Conservation (phyloP, 2,888 invertebrate genomes). For the Cerceris rybyensis region DNA sequence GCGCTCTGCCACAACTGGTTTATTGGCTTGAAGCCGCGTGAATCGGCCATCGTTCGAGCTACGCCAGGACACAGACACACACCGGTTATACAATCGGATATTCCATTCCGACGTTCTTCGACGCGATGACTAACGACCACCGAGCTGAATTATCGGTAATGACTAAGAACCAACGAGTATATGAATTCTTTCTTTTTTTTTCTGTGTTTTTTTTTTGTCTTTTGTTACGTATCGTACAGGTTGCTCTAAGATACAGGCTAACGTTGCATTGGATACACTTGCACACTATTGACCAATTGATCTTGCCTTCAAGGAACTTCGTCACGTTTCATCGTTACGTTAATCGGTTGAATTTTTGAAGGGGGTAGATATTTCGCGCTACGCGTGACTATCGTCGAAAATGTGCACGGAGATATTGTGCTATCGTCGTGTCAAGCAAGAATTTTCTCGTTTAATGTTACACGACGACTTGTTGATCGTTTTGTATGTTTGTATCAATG, state of each 20-base stretch:
- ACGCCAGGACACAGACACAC: conserved; percentile 59
- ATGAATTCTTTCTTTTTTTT: no score
- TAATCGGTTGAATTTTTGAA: background rate
- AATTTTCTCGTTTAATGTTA: background rate
- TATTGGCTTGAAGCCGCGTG: conserved; percentile 81
- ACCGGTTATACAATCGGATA: conserved; percentile 35
- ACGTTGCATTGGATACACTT: background rate
- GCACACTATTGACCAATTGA: no score
- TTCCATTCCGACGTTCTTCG: background rate
- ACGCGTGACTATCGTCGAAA: background rate
- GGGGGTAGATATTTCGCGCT: background rate
- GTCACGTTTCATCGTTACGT: no score
- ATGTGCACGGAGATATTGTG: background rate
- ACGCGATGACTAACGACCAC: background rate
- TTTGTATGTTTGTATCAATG: background rate
- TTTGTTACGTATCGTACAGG: no score
- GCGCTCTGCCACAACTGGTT: conserved; percentile 79
- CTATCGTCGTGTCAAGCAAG: background rate
- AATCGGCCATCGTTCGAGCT: conserved; percentile 80
- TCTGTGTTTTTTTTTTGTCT: no score
- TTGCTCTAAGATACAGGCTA: background rate
- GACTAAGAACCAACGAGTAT: no score
- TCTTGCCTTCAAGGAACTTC: background rate
- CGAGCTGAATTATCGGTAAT: no score
- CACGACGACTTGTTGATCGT: background rate